Percentiles rank a stretch among this genome's conserved stretches.
These are phyloP conservation scores for Mareca penelope DNA, from an alignment of 2,797 vertebrate genomes.

Conservation along the genomic window DNA sequence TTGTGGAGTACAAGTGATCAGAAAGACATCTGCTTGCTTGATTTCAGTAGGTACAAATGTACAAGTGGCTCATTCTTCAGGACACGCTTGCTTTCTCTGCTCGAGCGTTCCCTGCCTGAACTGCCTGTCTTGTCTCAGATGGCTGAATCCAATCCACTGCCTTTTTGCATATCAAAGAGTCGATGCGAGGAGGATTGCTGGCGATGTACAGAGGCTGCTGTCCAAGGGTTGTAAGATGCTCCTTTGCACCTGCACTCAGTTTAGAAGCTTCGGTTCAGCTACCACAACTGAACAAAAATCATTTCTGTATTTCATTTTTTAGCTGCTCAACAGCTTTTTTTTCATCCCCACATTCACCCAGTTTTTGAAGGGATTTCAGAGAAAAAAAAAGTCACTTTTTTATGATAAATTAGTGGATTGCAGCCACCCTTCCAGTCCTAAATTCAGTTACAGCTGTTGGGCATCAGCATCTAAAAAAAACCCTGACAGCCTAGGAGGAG, in stretches of 20 bases:
- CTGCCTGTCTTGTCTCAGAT: not conserved
- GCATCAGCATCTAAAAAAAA: not conserved
- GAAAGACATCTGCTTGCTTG: slow-evolving; percentile 13
- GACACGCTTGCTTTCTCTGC: not conserved
- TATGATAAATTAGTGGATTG: not conserved
- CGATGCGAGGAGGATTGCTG: not conserved
- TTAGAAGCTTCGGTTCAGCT: not conserved
- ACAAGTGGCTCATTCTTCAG: slow-evolving; percentile 15
- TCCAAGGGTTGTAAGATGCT: not conserved
- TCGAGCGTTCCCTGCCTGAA: not conserved
- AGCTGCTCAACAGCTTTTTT: not conserved
- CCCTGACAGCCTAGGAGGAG: not conserved
- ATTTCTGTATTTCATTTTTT: not conserved
- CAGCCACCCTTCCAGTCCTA: not conserved
- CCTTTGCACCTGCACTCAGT: not conserved
- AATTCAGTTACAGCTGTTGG: not conserved
- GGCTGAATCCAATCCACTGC: not conserved
- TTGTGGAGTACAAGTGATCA: slow-evolving; percentile 13
- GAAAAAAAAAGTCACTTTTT: not conserved
- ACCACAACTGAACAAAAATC: not conserved
- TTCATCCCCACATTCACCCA: not conserved
- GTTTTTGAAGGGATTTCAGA: not conserved
- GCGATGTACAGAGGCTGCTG: not conserved
- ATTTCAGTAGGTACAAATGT: slow-evolving; percentile 12
- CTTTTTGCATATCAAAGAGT: slow-evolving; percentile 30